Evolutionary conservation across 2,797 vertebrate species (phyloP).

Genomic region (Petrocephalus schoutedeni): DNA sequence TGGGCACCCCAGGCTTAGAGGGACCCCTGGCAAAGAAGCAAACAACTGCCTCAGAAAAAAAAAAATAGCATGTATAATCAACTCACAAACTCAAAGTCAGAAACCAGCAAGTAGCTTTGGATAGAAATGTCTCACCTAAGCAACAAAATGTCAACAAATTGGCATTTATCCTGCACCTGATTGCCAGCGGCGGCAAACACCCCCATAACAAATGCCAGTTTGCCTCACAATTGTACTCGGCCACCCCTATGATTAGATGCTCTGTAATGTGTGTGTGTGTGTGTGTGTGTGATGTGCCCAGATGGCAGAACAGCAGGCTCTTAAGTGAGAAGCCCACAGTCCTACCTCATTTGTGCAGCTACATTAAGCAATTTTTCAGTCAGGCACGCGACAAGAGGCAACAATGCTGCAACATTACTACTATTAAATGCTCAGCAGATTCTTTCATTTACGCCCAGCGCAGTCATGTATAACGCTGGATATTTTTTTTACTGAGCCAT

Average conservation of each 20-base stretch:
- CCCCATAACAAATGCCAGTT: not conserved
- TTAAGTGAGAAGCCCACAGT: not conserved
- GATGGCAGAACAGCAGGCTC: slow-evolving; percentile 33
- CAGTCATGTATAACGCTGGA: not conserved
- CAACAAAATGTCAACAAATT: not conserved
- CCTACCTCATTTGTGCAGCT: not conserved
- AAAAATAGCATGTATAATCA: not conserved
- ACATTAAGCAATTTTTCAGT: not conserved
- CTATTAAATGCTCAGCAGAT: not conserved
- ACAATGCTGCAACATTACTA: not conserved
- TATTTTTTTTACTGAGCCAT: not conserved
- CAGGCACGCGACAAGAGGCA: not conserved
- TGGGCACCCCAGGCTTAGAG: no score
- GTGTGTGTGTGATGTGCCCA: slow-evolving; percentile 24
- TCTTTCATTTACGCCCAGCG: not conserved
- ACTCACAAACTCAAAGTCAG: not conserved
- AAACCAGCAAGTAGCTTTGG: not conserved
- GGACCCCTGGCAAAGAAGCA: not conserved
- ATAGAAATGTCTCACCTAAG: not conserved
- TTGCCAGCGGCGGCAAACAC: not conserved
- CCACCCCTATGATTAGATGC: not conserved
- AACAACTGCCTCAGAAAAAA: not conserved
- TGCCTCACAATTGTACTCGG: not conserved
- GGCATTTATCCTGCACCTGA: not conserved
- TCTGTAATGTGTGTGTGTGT: not conserved